A percentile compares a stretch with the other conserved stretches of the same genome.
These are phyloP conservation scores for Coracias cyanogaster DNA, from an alignment of 2,797 vertebrate species.

Conservation along the genomic window DNA sequence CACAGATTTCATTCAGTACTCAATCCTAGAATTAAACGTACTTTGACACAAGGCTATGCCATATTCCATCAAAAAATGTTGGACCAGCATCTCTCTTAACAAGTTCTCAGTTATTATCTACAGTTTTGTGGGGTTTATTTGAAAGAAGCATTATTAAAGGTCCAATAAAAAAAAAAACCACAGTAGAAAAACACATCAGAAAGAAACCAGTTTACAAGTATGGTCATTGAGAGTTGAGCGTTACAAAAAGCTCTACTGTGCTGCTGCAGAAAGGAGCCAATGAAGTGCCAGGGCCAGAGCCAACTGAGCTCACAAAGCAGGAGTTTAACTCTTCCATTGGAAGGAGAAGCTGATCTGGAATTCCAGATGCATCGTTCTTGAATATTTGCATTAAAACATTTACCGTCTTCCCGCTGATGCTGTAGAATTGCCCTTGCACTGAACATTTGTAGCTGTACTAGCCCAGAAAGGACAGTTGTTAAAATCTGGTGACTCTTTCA, in stretches of 20 bases:
- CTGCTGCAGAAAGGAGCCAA: slow-evolving; percentile 9
- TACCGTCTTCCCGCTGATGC: not conserved
- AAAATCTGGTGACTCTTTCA: not conserved
- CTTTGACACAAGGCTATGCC: not conserved
- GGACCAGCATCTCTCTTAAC: not conserved
- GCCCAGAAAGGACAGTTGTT: not conserved
- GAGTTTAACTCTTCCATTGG: slow-evolving; percentile 32
- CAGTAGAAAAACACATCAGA: not conserved
- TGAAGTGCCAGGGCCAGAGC: not conserved
- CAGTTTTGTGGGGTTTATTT: not conserved
- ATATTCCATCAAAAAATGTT: not conserved
- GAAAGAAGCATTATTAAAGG: not conserved
- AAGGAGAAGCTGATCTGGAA: not conserved
- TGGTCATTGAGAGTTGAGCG: not conserved
- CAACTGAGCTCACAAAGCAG: not conserved
- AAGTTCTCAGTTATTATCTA: not conserved
- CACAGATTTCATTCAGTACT: not conserved
- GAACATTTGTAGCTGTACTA: not conserved
- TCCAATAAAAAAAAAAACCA: not conserved
- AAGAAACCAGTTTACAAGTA: slow-evolving; percentile 19
- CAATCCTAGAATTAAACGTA: not conserved
- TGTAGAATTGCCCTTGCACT: not conserved
- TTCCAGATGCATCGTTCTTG: not conserved
- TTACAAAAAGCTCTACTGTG: slow-evolving; percentile 40
- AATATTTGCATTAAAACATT: not conserved